Evolutionary conservation across 2,797 vertebrate genomes (phyloP).

Genomic region (Sebastes dallii): DNA sequence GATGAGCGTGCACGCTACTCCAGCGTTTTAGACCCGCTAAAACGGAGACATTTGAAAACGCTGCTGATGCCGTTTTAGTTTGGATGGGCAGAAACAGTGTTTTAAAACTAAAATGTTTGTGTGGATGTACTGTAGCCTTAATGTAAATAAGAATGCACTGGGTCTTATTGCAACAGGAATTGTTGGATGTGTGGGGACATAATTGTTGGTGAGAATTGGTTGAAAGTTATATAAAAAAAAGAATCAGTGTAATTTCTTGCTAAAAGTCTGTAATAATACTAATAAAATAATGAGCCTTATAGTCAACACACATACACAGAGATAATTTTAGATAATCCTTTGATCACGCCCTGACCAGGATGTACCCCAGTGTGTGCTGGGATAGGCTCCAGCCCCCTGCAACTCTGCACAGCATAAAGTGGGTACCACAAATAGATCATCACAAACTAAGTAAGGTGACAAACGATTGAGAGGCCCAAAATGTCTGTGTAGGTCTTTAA

Average conservation of each 20-base stretch:
- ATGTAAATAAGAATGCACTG: not conserved
- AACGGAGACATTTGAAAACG: accelerated
- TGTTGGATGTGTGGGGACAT: not conserved
- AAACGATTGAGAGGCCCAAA: not conserved
- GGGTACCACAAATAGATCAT: not conserved
- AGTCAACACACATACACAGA: not conserved
- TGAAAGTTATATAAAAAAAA: not conserved
- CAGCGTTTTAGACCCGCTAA: too few relatives aligned
- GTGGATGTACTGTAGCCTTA: not conserved
- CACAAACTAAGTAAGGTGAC: not conserved
- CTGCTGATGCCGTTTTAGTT: not conserved
- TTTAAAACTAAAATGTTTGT: not conserved
- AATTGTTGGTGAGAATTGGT: not conserved
- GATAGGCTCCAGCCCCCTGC: constrained; percentile 1
- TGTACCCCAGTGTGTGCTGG: not conserved
- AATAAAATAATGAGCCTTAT: not conserved
- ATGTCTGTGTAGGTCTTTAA: not conserved
- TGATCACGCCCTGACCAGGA: constrained; percentile 17
- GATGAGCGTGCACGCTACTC: not conserved
- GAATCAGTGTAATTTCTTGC: not conserved
- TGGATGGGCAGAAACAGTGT: too few relatives aligned
- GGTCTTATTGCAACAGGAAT: not conserved
- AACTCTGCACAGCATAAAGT: not conserved
- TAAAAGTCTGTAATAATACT: not conserved
- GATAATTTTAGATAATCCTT: not conserved